Evolutionary conservation across 2,113 vertebrate genomes (phyloP).

Genomic region (Agapornis roseicollis): DNA sequence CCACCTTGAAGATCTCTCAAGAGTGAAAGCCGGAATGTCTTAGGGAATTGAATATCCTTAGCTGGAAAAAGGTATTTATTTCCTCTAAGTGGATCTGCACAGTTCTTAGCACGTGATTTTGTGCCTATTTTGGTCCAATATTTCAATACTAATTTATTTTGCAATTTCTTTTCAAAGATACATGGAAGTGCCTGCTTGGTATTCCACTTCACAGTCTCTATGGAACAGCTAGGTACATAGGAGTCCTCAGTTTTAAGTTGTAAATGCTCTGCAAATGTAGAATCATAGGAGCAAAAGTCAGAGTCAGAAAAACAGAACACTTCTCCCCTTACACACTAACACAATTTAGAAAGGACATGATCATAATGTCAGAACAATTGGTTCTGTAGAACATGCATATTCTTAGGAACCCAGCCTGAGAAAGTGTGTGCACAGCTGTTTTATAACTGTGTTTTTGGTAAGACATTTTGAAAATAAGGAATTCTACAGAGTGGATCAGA

Average conservation of each 20-base stretch:
- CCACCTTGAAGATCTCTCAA: background rate
- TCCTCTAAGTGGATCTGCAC: background rate
- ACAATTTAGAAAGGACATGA: background rate
- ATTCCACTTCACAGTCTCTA: background rate
- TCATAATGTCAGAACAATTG: background rate
- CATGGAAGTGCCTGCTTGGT: rapidly evolving
- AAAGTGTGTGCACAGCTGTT: background rate
- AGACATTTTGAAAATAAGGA: background rate
- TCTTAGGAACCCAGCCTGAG: background rate
- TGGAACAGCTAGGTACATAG: background rate
- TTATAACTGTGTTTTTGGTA: background rate
- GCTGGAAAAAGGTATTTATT: background rate
- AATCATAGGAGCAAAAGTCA: background rate
- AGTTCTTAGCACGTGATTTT: background rate
- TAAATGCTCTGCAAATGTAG: background rate
- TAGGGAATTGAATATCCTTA: background rate
- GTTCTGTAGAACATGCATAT: background rate
- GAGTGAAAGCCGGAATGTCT: background rate
- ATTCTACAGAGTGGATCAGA: background rate
- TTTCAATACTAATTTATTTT: background rate
- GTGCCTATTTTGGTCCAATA: background rate
- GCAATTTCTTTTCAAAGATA: background rate
- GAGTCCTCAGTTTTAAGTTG: background rate
- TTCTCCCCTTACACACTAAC: background rate
- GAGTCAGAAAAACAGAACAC: background rate